Base-by-base conservation (phyloP, 2,888 invertebrate species). In the Ernsta delagoae region DNA sequence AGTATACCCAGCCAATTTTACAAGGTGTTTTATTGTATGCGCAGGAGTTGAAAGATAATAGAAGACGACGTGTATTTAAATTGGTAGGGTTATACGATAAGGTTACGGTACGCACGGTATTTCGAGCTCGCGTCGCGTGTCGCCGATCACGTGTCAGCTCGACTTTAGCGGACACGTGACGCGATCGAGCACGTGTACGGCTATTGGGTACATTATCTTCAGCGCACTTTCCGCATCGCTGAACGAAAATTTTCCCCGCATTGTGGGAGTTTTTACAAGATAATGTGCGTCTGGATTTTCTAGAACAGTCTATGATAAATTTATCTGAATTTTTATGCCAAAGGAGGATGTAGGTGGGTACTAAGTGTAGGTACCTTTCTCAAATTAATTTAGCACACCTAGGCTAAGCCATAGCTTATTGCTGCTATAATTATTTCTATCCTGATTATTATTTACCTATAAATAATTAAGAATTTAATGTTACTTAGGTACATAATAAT, bases 101-200 rank as follows among this genome's bases (percentile, higher is more conserved):
- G 43, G 43, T 43, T 11, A 43, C 41, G 41, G 41, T n/a, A n/a
- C 36, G 36, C 41, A 8, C 45, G 45, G 6, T n/a, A 1, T 45
- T 45, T n/a, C 45, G 45, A 45, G n/a, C n/a, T 48, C 12, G 48
- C 48, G 48, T 48, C 48, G 48, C 48, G 48, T 48, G 48, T 6
- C 48, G 48, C 12, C 5, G 45, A 11, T 45, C 45, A 45, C 45
- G n/a, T 45, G 45, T 45, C 45, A 45, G n/a, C 45, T 45, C n/a
- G 5, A 45, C 45, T 45, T n/a, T n/a, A n/a, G 45, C 45, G 4
- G 48, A 48, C 12, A 48, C 48, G 48, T 48, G 48, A 48, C 48
- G 48, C 12, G 48, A 12, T 12, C 12, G 6, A 48, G 48, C 48
- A 48, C 48, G 48, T 48, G 12, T 12, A 16, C n/a, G n/a, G 4